Base-by-base conservation (phyloP, 2,113 vertebrate genomes). In the Rhineura floridana region DNA sequence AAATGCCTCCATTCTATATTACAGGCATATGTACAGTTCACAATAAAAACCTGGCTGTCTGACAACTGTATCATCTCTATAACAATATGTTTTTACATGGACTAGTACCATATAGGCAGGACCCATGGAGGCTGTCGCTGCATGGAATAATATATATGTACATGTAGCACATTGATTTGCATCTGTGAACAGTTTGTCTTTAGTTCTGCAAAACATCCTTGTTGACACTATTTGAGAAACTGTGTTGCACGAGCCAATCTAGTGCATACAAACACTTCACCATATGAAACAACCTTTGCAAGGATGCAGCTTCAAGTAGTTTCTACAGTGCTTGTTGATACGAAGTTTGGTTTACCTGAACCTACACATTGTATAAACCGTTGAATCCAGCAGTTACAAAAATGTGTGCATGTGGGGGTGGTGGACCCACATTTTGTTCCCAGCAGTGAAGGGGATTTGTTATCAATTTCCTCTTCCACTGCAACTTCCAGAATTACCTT, bases 31-130 rank as follows among this genome's bases (percentile, higher is more conserved):
- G 89, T 88, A 73, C 91, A 78, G 36, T 67, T 90, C 90, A 91
- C 88, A 94, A 85, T 89, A 93, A 92, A 91, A 78, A 69, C 72
- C 55, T 84, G 44, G 52, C 84, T 94, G 90, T 93, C 94, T 88
- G 88, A 91, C 88, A 93, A 77, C 81, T 85, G 84, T 86, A 88
- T 84, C 46, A 55, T 70, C 36, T 30, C 13, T 87, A 83, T 84
- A 0, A 0, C 84, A 72, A 84, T 93, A 89, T 88, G 81, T 88
- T 94, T 94, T 59, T 83, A 7, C 88, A 89, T 87, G 46, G 89
- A 83, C 36, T 15, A 25, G 44, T 8, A 42, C 7, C 62, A 5
- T 23, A 33, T 13, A 39, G 44, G 17, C 9, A 9, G 62, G 42
- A 46, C n/a, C 3, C 19, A 42, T 62, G 36, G 10, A 39, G 10